These are phyloP conservation scores for Shargacucullia verbasci DNA, from an alignment of 2,888 invertebrate genomes.

Conservation along the genomic window DNA sequence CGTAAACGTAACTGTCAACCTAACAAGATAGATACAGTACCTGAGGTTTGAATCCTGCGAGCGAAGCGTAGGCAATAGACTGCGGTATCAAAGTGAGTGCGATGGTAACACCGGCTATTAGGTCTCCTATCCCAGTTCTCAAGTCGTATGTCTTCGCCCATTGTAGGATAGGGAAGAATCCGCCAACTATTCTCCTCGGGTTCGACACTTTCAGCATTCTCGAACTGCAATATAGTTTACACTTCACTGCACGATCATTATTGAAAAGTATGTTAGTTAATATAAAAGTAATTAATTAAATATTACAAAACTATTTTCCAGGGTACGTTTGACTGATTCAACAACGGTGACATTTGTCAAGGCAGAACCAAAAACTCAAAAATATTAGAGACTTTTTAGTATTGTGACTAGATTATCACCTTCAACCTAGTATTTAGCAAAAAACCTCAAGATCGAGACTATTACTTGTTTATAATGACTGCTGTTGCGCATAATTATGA, in stretches of 20 bases:
- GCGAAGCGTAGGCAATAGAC: constrained; percentile 93
- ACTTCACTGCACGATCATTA: constrained; percentile 5
- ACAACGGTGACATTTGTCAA: constrained; percentile 13
- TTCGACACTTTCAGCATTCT: constrained; percentile 68
- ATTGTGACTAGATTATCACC: not conserved
- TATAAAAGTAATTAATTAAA: not conserved
- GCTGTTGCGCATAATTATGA: no score
- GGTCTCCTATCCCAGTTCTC: constrained; percentile 90
- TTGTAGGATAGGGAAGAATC: constrained; percentile 86
- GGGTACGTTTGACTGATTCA: constrained; percentile 6
- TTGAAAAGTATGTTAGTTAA: not conserved
- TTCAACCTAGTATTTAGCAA: no score
- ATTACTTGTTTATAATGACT: no score
- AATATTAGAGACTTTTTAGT: not conserved
- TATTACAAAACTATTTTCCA: constrained; percentile 1
- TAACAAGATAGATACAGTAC: constrained; percentile 72
- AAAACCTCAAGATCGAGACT: no score
- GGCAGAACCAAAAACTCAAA: not conserved
- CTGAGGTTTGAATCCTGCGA: constrained; percentile 93
- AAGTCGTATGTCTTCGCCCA: constrained; percentile 90
- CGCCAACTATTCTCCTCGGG: constrained; percentile 65
- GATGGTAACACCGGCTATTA: constrained; percentile 93
- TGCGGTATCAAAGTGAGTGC: constrained; percentile 94
- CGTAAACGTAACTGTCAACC: no score
- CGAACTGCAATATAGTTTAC: constrained; percentile 50